Percentiles rank a stretch among this genome's conserved stretches.
Conservation (phyloP, 1,140 invertebrate genomes). For the Drosophila kanapiae region DNA sequence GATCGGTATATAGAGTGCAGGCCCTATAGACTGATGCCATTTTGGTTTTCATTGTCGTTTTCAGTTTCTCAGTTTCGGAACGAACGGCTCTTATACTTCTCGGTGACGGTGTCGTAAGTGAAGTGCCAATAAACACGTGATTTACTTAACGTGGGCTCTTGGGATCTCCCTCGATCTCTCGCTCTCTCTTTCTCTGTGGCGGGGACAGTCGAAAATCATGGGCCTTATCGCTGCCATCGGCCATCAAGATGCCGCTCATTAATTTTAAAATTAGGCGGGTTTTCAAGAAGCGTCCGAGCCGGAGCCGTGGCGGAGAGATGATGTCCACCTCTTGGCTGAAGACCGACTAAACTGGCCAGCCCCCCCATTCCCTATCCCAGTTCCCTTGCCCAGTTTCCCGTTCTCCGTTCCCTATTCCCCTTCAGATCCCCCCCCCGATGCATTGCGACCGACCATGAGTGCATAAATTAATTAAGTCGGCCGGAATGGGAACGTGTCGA, state of each 20-base stretch:
- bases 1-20: slow-evolving; percentile 44
- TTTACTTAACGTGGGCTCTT: slow-evolving; percentile 67
- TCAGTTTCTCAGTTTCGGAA: neutral
- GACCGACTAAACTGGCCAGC: slow-evolving; percentile 59
- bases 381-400: neutral
- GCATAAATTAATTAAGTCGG: slow-evolving; percentile 85
- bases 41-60: slow-evolving; percentile 62
- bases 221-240: slow-evolving; percentile 81
- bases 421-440: slow-evolving; percentile 37
- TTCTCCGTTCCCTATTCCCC: neutral
- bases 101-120: slow-evolving; percentile 77
- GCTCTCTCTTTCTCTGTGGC: slow-evolving; percentile 18
- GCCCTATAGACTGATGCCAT: slow-evolving; percentile 70
- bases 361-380: neutral
- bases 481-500: slow-evolving; percentile 83
- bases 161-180: slow-evolving; percentile 27
- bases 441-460: slow-evolving; percentile 72
- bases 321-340: slow-evolving; percentile 64
- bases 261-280: slow-evolving; percentile 85
- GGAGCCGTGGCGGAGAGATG: slow-evolving; percentile 47
- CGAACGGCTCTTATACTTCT: slow-evolving; percentile 55
- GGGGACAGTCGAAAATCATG: slow-evolving; percentile 76
- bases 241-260: slow-evolving; percentile 85
- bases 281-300: slow-evolving; percentile 71
- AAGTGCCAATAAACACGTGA: slow-evolving; percentile 82